Conservation (phyloP, 2,888 invertebrate genomes). For the Lasioglossum malachurum region DNA sequence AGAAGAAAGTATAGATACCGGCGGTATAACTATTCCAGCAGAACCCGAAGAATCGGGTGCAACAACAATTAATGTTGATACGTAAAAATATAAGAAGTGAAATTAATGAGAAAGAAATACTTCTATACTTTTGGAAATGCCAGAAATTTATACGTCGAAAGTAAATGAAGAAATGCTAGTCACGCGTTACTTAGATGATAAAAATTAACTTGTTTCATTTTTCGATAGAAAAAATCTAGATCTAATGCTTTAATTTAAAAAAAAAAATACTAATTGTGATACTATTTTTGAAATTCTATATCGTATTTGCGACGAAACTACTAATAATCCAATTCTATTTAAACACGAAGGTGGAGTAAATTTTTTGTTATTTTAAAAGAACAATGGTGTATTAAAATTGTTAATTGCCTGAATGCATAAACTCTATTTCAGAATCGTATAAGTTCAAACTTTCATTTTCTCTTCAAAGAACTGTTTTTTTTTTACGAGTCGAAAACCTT, state of each 20-base stretch:
- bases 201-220: conserved; percentile 45
- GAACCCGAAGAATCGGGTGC: conserved; percentile 79
- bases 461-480: conserved; percentile 22
- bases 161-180: conserved; percentile 70
- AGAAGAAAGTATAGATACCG: conserved; percentile 86
- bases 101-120: conserved; percentile 39
- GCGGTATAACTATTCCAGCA: conserved; percentile 87
- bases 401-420: conserved; percentile 38
- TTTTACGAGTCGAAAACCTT: conserved; percentile 26
- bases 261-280: conserved; percentile 60
- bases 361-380: conserved; percentile 44
- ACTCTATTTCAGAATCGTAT: conserved; percentile 33
- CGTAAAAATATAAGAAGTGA: conserved; percentile 53
- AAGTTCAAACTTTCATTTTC: conserved; percentile 30
- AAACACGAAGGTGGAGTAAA: conserved; percentile 6
- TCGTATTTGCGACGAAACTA: conserved; percentile 36
- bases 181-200: conserved; percentile 69
- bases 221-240: conserved; percentile 32
- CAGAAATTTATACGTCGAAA: conserved; percentile 44
- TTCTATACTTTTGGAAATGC: conserved; percentile 42
- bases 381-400: conserved; percentile 24
- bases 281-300: conserved; percentile 59
- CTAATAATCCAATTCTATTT: conserved; percentile 29
- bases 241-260: conserved; percentile 47
- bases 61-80: conserved; percentile 71